Conservation (phyloP, 2,888 invertebrate genomes). For the Drosophila nr. perissopoda region DNA sequence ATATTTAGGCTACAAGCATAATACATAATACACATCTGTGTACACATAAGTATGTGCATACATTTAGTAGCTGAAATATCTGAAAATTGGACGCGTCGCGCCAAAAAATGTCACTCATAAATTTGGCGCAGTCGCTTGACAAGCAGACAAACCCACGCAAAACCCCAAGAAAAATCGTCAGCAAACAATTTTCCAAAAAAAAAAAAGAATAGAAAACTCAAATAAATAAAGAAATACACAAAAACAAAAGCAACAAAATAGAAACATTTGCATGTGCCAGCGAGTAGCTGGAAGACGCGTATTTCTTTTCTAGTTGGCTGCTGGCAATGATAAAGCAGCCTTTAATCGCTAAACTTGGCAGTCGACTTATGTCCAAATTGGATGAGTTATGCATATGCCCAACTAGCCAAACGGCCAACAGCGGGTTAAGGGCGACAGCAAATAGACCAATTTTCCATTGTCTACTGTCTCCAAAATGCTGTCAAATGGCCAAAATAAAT, state of each 20-base stretch:
- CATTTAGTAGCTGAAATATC: slow-evolving; percentile 41
- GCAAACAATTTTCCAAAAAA: slow-evolving; percentile 31
- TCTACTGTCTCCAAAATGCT: slow-evolving; percentile 20
- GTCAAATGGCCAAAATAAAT: slow-evolving; percentile 16
- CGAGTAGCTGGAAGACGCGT: slow-evolving; percentile 4
- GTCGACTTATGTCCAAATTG: slow-evolving; percentile 69
- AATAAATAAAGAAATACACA: slow-evolving; percentile 24
- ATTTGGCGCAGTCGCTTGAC: slow-evolving; percentile 65
- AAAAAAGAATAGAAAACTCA: slow-evolving; percentile 1
- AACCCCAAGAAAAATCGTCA: slow-evolving; percentile 43
- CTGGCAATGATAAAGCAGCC: slow-evolving; percentile 83
- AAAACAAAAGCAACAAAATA: slow-evolving; percentile 49
- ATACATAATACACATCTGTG: slow-evolving; percentile 5
- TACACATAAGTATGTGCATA: slow-evolving; percentile 16
- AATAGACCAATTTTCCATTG: slow-evolving; percentile 39
- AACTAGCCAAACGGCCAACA: slow-evolving; percentile 16
- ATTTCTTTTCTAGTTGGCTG: slow-evolving; percentile 54
- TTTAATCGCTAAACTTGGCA: slow-evolving; percentile 85
- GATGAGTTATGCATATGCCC: slow-evolving; percentile 56
- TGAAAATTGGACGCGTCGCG: slow-evolving; percentile 51
- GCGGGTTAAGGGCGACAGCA: slow-evolving; percentile 21
- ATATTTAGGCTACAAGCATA: slow-evolving; percentile 2
- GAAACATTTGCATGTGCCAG: slow-evolving; percentile 69
- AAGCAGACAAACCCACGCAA: slow-evolving; percentile 64
- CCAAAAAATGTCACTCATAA: slow-evolving; percentile 74